Evolutionary conservation across 2,797 vertebrate species (phyloP).

Genomic region (Gymnodraco acuticeps): DNA sequence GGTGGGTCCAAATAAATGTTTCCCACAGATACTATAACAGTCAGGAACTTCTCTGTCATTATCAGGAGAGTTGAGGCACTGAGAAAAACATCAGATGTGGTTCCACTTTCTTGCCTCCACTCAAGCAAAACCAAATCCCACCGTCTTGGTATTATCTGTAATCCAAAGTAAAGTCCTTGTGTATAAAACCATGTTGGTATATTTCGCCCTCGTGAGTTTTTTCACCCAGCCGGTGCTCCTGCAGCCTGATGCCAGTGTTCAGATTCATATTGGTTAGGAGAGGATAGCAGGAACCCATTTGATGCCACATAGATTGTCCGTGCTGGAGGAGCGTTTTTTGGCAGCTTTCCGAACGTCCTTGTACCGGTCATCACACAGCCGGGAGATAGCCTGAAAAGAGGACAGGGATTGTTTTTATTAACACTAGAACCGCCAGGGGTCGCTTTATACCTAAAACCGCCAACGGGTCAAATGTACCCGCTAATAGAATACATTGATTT

Average conservation of each 20-base stretch:
- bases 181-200: background rate
- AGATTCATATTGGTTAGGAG: conserved; percentile 84
- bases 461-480: too few species aligned
- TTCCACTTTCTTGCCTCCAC: background rate
- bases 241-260: conserved; percentile 17
- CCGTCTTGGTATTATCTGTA: background rate
- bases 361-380: conserved; percentile 94
- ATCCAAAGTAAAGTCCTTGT: background rate
- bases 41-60: conserved; percentile 39
- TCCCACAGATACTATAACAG: conserved; percentile 5
- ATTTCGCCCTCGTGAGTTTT: background rate
- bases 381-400: conserved; percentile 91
- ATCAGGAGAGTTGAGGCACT: conserved; percentile 80
- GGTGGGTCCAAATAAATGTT: background rate
- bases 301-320: conserved; percentile 92
- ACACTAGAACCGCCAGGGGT: background rate
- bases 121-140: background rate
- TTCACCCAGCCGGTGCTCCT: conserved; percentile 39
- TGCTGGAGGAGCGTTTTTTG: conserved; percentile 92
- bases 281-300: conserved; percentile 95
- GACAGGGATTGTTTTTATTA: background rate
- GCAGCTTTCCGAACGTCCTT: conserved; percentile 90
- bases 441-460: too few species aligned
- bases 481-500: too few species aligned
- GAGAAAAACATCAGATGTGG: conserved; percentile 64